A percentile compares a stretch with the other conserved stretches of the same genome.
Evolutionary conservation across 2,797 vertebrate genomes (phyloP).

Genomic region (Lepilemur ruficaudatus): DNA sequence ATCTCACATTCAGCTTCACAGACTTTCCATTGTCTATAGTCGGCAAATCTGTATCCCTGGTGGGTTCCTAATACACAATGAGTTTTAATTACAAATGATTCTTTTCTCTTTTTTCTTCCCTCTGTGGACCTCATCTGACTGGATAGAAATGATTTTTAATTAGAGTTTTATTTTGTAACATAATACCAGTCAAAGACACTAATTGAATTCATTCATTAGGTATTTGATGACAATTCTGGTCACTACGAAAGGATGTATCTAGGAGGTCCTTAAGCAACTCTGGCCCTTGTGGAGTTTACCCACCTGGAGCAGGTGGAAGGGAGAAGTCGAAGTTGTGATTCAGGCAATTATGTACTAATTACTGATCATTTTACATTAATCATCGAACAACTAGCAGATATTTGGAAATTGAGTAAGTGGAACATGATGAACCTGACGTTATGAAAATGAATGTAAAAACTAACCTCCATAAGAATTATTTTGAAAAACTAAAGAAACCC

Average conservation of each 20-base stretch:
- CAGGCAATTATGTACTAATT: slow-evolving; percentile 36
- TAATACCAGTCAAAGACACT: slow-evolving; percentile 23
- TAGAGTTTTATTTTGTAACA: slow-evolving; percentile 47
- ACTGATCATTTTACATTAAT: not conserved
- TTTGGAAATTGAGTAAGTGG: slow-evolving; percentile 29
- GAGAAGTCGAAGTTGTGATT: slow-evolving; percentile 12
- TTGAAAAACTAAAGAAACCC: slow-evolving; percentile 1
- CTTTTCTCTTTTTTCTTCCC: not conserved
- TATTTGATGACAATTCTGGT: slow-evolving; percentile 29
- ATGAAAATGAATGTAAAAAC: slow-evolving; percentile 42
- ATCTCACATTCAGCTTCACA: not conserved
- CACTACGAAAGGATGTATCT: not conserved
- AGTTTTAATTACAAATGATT: not conserved
- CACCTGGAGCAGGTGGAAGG: not conserved
- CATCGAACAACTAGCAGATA: not conserved
- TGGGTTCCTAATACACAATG: not conserved
- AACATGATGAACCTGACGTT: slow-evolving; percentile 14
- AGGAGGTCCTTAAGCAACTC: not conserved
- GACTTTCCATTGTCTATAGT: not conserved
- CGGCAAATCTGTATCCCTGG: not conserved
- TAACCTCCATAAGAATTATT: not conserved
- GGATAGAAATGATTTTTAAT: slow-evolving; percentile 42
- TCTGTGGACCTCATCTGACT: not conserved
- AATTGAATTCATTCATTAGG: slow-evolving; percentile 35
- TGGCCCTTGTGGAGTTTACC: not conserved